Evolutionary conservation across 2,888 invertebrate genomes (phyloP), one percentile per base, ranked within the genome.

Genomic region (Homarus gammarus): DNA sequence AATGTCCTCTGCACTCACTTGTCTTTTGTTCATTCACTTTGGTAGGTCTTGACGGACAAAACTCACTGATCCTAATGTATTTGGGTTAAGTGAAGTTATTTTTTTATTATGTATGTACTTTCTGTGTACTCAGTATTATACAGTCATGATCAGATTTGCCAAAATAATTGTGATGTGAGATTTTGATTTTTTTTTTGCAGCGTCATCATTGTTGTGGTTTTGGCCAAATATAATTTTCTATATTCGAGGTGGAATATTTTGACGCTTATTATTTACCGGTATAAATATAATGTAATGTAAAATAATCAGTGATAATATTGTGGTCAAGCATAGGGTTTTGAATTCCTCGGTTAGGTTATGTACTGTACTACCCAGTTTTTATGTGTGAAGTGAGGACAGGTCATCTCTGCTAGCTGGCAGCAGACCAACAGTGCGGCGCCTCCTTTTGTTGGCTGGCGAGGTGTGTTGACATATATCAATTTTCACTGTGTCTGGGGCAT

Each of bases 401-500:
- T n/a, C 27, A 27, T 1, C 12, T n/a, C 27, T 27, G 27, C 27
- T 64, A 27, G 64, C 27, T 64, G 22, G 27, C 64, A 64, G 6
- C n/a, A n/a, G n/a, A n/a, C n/a, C n/a, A n/a, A n/a, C n/a, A n/a
- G n/a, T n/a, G n/a, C 44, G 75, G 27, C n/a, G 12, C 75, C 8
- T 27, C 75, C 15, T 75, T 75, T 10, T 44, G 75, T 44, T 73
- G 38, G 22, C 73, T 36, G 40, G 73, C n/a, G n/a, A 73, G 38
- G 5, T 22, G 36, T 1, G 36, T 1, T 36, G 15, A 1, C 73
- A 27, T 36, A 18, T 2, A 31, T 33, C 27, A 51, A 31, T 18
- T 18, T 56, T 36, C 15, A 79, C 33, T 79, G 51, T 49, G 36
- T 79, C 15, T 31, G 64, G 64, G 27, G 27, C n/a, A 64, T 27